These are phyloP conservation scores for Oscheius sp. DNA, from an alignment of 2,888 invertebrate species.

Conservation along the genomic window DNA sequence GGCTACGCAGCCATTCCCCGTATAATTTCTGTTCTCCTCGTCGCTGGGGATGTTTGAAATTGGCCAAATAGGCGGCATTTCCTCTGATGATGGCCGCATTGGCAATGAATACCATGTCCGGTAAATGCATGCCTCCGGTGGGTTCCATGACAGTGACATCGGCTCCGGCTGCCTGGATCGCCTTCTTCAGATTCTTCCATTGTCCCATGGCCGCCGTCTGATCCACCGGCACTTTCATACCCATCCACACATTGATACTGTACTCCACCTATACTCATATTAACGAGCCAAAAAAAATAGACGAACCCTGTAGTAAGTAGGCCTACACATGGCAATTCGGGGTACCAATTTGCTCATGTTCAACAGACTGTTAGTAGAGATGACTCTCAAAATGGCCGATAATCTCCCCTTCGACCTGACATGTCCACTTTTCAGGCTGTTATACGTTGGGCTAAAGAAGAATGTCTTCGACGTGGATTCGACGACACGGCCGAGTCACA, in stretches of 20 bases:
- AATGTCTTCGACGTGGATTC: constrained; percentile 81
- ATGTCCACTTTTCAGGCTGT: constrained; percentile 57
- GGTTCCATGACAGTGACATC: constrained; percentile 67
- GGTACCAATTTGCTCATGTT: neutral
- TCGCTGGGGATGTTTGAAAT: constrained; percentile 64
- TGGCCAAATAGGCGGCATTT: constrained; percentile 63
- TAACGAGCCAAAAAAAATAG: neutral
- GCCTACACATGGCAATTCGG: constrained; percentile 65
- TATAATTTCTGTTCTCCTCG: constrained; percentile 67
- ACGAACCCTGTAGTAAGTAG: constrained; percentile 59
- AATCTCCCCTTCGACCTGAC: too few relatives aligned
- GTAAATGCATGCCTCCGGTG: constrained; percentile 49
- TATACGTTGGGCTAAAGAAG: constrained; percentile 74
- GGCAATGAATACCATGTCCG: constrained; percentile 71
- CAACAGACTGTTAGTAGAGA: neutral
- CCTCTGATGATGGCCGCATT: constrained; percentile 67
- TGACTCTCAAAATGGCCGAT: neutral
- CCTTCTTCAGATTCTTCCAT: constrained; percentile 64
- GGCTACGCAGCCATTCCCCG: constrained; percentile 61
- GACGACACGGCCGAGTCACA: constrained; percentile 80
- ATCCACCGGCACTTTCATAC: constrained; percentile 52
- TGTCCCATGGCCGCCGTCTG: constrained; percentile 58
- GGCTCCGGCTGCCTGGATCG: constrained; percentile 63
- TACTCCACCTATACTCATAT: constrained; percentile 57
- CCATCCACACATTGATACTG: constrained; percentile 72